Evolutionary conservation across 35 echinoderm and acorn worm species (phyloP), one percentile per base, ranked within the genome.

Genomic region (Holothuria glaberrima): DNA sequence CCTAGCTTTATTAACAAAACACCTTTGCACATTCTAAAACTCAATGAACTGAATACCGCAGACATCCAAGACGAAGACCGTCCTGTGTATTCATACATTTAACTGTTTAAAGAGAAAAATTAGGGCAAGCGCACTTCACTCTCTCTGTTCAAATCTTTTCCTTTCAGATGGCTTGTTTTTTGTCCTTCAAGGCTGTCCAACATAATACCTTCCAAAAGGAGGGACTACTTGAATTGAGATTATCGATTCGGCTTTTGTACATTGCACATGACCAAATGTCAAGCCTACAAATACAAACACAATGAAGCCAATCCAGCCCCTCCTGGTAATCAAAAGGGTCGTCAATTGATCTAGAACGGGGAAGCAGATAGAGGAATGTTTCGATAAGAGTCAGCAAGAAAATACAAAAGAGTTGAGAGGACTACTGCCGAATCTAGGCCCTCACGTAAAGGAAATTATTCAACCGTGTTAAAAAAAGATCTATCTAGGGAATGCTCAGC

Each of bases 221-320:
- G 6, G 32, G 71, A 75, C 71, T 21, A 19, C 28, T 75, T 35
- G 66, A 69, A 69, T 27, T 19, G 71, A 22, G 71, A 41, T 75
- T 41, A 75, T 75, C 71, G 29, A 44, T 32, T 21, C 16, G 71
- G 28, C 26, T 41, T 75, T n/a, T 75, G 44, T 41, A 75, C 29
- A 75, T 75, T 75, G 71, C 71, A 75, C 71, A 75, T 75, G 71
- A 75, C 71, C 71, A 75, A 75, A 32, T 75, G 71, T 34, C 71
- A 75, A 75, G 71, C 29, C 71, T 38, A 21, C 71, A 75, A 75
- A 75, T 75, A 31, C 71, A 75, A 75, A 32, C 14, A 45, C 71
- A 75, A 75, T 75, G 13, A 38, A 2, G 44, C 19, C 21, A 31
- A 75, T 75, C 71, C 44, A 75, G 71, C 21, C 12, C 32, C 71